Conservation (phyloP, 1,140 invertebrate species). For the Drosophila fuyamai region DNA sequence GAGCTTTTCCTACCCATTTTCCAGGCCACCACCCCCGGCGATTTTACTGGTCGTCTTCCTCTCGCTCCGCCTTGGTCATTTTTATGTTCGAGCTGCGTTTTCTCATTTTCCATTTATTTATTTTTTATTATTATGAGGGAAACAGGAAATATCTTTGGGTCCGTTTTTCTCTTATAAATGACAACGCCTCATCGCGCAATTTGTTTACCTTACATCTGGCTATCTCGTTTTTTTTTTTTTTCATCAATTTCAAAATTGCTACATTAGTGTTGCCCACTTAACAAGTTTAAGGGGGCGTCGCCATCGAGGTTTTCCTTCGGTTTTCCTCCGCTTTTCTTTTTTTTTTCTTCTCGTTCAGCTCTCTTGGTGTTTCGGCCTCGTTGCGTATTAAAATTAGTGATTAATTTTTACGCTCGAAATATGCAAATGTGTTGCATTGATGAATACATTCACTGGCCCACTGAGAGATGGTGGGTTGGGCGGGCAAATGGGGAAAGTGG, state of each 20-base stretch:
- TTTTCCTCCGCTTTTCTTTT: slow-evolving; percentile 1
- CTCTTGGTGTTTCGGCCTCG: slow-evolving; percentile 25
- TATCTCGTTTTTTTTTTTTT: slow-evolving; percentile 15
- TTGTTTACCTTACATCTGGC: slow-evolving; percentile 78
- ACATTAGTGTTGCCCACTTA: slow-evolving; percentile 84
- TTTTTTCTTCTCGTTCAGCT: neutral
- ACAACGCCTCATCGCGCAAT: slow-evolving; percentile 84
- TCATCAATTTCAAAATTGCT: slow-evolving; percentile 84
- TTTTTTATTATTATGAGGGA: slow-evolving; percentile 78
- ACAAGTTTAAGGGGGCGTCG: slow-evolving; percentile 60
- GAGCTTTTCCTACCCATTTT: slow-evolving; percentile 37
- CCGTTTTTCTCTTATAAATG: slow-evolving; percentile 66
- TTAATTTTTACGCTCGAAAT: slow-evolving; percentile 84
- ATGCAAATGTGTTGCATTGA: slow-evolving; percentile 83
- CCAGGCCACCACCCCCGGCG: slow-evolving; percentile 6
- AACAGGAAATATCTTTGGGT: slow-evolving; percentile 78
- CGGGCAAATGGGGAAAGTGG: slow-evolving; percentile 13
- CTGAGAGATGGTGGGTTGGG: slow-evolving; percentile 4
- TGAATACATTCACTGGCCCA: slow-evolving; percentile 73
- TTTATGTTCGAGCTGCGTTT: slow-evolving; percentile 65
- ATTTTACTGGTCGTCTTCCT: neutral
- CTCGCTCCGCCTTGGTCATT: slow-evolving; percentile 44
- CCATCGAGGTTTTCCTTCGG: slow-evolving; percentile 7
- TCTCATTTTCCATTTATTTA: slow-evolving; percentile 82
- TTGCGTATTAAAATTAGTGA: slow-evolving; percentile 84